Evolutionary conservation across 2,797 vertebrate genomes (phyloP).

Genomic region (Hydrolagus colliei): DNA sequence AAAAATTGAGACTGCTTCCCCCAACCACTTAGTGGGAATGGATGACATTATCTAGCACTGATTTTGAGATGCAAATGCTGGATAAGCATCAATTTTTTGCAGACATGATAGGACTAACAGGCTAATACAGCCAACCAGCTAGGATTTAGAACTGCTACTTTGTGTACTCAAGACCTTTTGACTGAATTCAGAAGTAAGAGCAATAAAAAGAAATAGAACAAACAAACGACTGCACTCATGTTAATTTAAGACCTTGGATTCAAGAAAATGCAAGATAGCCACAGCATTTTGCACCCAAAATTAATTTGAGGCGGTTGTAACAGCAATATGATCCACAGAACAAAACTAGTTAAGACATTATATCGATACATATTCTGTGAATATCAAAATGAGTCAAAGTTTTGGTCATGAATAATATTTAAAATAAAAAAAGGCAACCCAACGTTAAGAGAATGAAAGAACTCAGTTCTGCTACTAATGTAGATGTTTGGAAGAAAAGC

Average conservation of each 20-base stretch:
- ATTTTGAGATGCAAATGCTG: neutral
- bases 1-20: neutral
- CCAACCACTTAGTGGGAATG: neutral
- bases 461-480: neutral
- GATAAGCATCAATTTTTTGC: neutral
- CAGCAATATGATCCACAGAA: neutral
- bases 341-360: constrained; percentile 14
- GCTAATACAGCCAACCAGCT: neutral
- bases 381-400: neutral
- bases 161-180: neutral
- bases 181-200: neutral
- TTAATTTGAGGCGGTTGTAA: neutral
- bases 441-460: constrained; percentile 12
- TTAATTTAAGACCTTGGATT: neutral
- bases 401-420: constrained; percentile 9
- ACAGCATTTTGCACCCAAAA: neutral
- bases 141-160: neutral
- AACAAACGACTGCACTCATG: neutral
- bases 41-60: neutral
- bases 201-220: neutral
- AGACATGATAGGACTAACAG: neutral
- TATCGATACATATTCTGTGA: neutral
- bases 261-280: neutral
- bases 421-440: constrained; percentile 14
- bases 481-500: neutral